Evolutionary conservation across 2,888 invertebrate species (phyloP).

Genomic region (Vesta saturnalis): DNA sequence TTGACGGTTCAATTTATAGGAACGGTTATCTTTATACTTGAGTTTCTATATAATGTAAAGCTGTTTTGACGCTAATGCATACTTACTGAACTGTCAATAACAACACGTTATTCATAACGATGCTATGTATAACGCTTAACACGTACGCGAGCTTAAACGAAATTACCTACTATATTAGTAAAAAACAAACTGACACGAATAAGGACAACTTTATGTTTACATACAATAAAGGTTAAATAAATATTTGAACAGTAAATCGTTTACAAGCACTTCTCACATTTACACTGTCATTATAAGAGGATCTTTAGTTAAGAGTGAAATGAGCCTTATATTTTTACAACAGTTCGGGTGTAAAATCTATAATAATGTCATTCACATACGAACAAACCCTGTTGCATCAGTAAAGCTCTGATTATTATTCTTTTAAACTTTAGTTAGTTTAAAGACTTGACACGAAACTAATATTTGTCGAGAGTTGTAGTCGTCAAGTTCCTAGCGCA

Average conservation of each 20-base stretch:
- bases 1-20: constrained; percentile 11
- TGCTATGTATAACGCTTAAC: neutral
- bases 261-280: no score
- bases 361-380: no score
- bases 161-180: no score
- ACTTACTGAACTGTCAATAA: neutral
- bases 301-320: no score
- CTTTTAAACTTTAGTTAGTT: constrained; percentile 26
- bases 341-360: no score
- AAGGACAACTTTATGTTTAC: no score
- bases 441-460: constrained; percentile 33
- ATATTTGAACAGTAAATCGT: no score
- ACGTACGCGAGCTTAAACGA: no score
- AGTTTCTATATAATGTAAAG: constrained; percentile 7
- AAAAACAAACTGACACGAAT: no score
- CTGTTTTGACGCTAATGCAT: constrained; percentile 1
- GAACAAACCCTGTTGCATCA: neutral
- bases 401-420: neutral
- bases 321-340: no score
- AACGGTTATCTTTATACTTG: constrained; percentile 15
- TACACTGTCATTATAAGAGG: no score
- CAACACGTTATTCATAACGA: neutral
- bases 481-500: constrained; percentile 48
- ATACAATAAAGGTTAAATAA: no score
- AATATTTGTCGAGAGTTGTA: constrained; percentile 37